These are phyloP conservation scores for Aspiorhynchus laticeps DNA, from an alignment of 2,113 vertebrate genomes.

Conservation along the genomic window DNA sequence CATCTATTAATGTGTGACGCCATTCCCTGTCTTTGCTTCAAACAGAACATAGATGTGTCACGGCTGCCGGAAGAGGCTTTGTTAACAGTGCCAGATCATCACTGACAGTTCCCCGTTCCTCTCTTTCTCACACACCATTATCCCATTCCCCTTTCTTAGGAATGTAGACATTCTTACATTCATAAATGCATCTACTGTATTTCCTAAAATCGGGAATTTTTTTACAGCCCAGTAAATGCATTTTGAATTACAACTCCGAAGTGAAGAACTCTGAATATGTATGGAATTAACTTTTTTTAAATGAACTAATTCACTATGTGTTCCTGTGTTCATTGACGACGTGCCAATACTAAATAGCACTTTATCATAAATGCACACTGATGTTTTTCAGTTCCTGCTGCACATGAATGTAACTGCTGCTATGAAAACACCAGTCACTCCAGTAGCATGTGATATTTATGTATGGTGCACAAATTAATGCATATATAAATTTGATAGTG, in stretches of 20 bases:
- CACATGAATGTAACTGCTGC: constrained; percentile 28
- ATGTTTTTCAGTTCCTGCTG: neutral
- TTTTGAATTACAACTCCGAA: neutral
- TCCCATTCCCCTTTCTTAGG: neutral
- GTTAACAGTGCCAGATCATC: constrained; percentile 92
- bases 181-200: neutral
- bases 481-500: neutral
- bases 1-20: constrained; percentile 49
- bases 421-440: constrained; percentile 23
- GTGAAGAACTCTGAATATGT: neutral
- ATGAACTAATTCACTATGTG: neutral
- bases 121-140: constrained; percentile 29
- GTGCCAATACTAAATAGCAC: constrained; percentile 8
- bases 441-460: constrained; percentile 17
- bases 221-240: neutral
- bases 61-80: constrained; percentile 93
- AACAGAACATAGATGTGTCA: constrained; percentile 95
- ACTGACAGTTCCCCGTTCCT: constrained; percentile 75
- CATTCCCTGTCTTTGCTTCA: constrained; percentile 61
- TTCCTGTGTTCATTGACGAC: neutral
- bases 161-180: neutral
- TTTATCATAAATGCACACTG: constrained; percentile 14
- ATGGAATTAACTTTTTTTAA: neutral
- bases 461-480: neutral
- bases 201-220: neutral